These are phyloP conservation scores for Magallana angulata DNA, from an alignment of 1,140 invertebrate genomes.

Conservation along the genomic window DNA sequence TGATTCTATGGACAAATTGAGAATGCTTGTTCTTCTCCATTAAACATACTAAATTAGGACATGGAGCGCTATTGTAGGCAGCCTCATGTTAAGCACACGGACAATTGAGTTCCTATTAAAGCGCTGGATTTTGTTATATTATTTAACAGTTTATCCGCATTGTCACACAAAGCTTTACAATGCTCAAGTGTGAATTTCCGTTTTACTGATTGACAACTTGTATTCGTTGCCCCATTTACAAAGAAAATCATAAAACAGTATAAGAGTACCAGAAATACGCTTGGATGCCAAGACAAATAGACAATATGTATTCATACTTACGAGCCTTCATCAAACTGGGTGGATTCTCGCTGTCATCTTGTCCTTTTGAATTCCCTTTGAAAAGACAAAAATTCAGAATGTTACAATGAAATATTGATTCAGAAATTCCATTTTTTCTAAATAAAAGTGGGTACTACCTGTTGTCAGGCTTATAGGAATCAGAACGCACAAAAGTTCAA, in stretches of 20 bases:
- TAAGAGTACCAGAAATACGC: too few relatives aligned
- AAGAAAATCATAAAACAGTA: too few relatives aligned
- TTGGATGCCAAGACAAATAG: too few relatives aligned
- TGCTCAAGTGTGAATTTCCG: too few relatives aligned
- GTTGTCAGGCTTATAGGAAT: neutral
- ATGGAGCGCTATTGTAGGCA: neutral
- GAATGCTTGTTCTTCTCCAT: slow-evolving; percentile 30
- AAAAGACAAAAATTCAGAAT: neutral
- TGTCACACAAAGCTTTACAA: too few relatives aligned
- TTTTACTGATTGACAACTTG: too few relatives aligned
- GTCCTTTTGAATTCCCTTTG: slow-evolving; percentile 20
- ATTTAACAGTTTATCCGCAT: too few relatives aligned
- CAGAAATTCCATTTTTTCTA: neutral
- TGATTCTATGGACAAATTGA: slow-evolving; percentile 29
- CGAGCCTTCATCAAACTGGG: slow-evolving; percentile 14
- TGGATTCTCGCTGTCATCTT: neutral
- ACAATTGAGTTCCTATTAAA: neutral
- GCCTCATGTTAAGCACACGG: neutral
- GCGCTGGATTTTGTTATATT: too few relatives aligned
- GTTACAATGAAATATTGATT: too few relatives aligned
- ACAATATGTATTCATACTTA: neutral
- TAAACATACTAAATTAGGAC: slow-evolving; percentile 15
- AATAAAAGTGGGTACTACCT: neutral
- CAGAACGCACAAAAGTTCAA: slow-evolving; percentile 19
- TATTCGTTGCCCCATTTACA: too few relatives aligned